These are phyloP conservation scores for Arremon aurantiirostris DNA, from an alignment of 2,797 vertebrate species.

Conservation along the genomic window DNA sequence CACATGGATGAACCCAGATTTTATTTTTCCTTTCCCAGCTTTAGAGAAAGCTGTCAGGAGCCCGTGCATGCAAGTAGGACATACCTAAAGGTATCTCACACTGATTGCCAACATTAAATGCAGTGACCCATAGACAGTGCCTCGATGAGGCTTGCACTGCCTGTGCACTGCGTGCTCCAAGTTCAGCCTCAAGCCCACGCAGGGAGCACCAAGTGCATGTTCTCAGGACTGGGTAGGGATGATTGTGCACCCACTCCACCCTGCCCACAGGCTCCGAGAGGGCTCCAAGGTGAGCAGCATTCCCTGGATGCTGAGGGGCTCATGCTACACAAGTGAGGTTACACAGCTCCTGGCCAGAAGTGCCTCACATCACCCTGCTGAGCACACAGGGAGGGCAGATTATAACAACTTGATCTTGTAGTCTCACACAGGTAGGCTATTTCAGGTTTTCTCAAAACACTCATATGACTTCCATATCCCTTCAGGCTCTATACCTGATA, in stretches of 20 bases:
- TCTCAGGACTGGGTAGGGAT: rapidly evolving
- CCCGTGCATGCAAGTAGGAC: neutral
- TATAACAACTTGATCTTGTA: neutral
- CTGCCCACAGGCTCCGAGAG: neutral
- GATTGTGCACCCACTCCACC: rapidly evolving
- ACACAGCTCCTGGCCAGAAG: neutral
- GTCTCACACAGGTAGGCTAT: neutral
- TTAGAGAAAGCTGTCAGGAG: neutral
- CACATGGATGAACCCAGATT: neutral
- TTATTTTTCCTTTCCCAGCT: neutral
- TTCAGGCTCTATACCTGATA: neutral
- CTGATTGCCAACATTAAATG: neutral
- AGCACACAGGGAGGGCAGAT: neutral
- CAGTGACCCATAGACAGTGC: rapidly evolving
- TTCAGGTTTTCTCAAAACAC: neutral
- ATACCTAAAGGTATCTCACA: neutral
- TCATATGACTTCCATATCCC: neutral
- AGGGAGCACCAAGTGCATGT: rapidly evolving
- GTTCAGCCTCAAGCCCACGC: neutral
- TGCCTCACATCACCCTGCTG: neutral
- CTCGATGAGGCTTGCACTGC: neutral
- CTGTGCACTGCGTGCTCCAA: neutral
- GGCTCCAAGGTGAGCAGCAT: neutral
- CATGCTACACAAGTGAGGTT: neutral
- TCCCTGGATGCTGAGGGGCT: neutral